Conservation (phyloP, 2,797 vertebrate species). For the Furcifer pardalis region DNA sequence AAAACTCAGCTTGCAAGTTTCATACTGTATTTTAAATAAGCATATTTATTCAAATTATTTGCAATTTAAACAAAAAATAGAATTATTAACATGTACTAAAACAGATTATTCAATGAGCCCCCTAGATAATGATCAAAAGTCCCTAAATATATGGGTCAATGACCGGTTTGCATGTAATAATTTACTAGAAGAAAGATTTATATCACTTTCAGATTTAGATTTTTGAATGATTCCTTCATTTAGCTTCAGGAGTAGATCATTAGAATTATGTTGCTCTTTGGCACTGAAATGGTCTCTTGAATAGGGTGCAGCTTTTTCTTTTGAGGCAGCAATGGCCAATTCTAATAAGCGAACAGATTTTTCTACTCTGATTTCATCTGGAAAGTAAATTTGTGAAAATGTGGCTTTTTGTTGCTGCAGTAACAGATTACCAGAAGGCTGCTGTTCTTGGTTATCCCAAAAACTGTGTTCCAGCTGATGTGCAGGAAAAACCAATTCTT, state of each 20-base stretch:
- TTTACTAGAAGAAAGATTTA: constrained; percentile 40
- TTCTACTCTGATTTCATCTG: constrained; percentile 35
- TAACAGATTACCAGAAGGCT: background rate
- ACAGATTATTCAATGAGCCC: constrained; percentile 4
- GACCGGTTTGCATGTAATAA: constrained; percentile 3
- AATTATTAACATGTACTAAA: background rate
- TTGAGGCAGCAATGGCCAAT: constrained; percentile 44
- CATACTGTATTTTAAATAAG: constrained; percentile 12
- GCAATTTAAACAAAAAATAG: background rate
- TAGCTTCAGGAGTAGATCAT: constrained; percentile 17
- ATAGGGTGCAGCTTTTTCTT: constrained; percentile 29
- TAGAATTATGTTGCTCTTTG: constrained; percentile 30
- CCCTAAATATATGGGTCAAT: background rate
- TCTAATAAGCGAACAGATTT: constrained; percentile 43
- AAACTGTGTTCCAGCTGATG: background rate
- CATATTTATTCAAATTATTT: constrained; percentile 16
- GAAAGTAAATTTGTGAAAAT: constrained; percentile 13
- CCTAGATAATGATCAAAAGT: constrained; percentile 22
- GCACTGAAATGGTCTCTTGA: constrained; percentile 24
- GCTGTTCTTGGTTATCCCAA: background rate
- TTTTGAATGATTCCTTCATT: constrained; percentile 38
- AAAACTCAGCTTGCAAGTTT: constrained; percentile 6
- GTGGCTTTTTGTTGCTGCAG: background rate
- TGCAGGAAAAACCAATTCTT: background rate
- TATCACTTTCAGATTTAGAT: constrained; percentile 31